Evolutionary conservation across 2,113 vertebrate species (phyloP), one percentile per base, ranked within the genome.

Genomic region (Xiphophorus hellerii): DNA sequence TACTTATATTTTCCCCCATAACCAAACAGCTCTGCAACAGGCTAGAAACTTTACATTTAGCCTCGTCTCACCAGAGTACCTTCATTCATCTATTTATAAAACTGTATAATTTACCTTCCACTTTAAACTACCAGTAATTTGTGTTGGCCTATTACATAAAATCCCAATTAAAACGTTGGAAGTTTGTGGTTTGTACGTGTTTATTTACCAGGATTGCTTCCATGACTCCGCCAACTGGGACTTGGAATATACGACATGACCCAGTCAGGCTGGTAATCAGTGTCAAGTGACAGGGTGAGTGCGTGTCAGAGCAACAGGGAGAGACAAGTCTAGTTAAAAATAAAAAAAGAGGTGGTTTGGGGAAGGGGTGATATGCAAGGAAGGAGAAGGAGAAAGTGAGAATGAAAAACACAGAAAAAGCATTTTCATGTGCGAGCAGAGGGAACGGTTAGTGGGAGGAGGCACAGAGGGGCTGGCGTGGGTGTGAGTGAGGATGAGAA

Each of bases 391-490:
- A 69, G 75, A 72, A 35, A 58, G 63, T 20, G 75, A 62, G 62
- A 15, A 62, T 62, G 51, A 17, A 61, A 62, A 62, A 69, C 54
- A 78, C 22, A 75, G 69, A 78, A 78, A 76, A 80, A 3, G 25
- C 60, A 37, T 17, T 73, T 82, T 80, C 73, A 69, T 66, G 75
- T 76, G 78, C 12, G 69, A 84, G 69, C 58, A 66, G 14, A 71
- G 64, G 73, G 74, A 86, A 77, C 81, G 80, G 87, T 80, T 78
- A 83, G 84, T 64, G 77, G 82, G 81, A 87, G 81, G 86, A 86
- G 74, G 78, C 74, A 72, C 81, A 74, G 63, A 82, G 80, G 86
- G 76, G 76, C 70, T 35, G 30, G 76, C 67, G 84, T 87, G 85
- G 80, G 85, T 73, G 82, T 76, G 83, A 82, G 82, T 76, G 83